Evolutionary conservation across 2,113 vertebrate species (phyloP).

Genomic region (Progne subis): DNA sequence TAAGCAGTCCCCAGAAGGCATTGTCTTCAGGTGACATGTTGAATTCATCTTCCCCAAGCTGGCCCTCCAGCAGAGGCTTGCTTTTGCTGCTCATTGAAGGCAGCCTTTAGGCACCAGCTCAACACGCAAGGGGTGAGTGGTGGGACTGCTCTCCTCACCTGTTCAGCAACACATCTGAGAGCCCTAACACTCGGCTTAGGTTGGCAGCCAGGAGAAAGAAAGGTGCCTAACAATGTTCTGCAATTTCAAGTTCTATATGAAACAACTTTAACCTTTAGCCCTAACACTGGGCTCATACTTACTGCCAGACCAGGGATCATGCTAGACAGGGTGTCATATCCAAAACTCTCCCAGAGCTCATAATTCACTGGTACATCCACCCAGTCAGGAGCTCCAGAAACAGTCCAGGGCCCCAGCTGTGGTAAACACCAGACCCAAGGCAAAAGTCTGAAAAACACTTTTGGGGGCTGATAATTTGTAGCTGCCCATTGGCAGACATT

Average conservation of each 20-base stretch:
- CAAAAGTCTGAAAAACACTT: neutral
- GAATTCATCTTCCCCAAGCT: neutral
- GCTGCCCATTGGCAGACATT: neutral
- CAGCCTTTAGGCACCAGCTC: neutral
- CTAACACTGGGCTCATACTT: neutral
- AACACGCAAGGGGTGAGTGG: accelerated
- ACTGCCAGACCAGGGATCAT: neutral
- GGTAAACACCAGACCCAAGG: neutral
- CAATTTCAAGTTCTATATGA: neutral
- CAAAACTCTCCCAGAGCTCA: neutral
- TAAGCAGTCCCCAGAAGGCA: neutral
- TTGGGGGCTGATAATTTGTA: accelerated
- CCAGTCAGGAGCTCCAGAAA: neutral
- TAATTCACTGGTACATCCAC: neutral
- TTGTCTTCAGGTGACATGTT: neutral
- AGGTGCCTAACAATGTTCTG: neutral
- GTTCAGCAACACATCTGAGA: neutral
- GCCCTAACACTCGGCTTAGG: neutral
- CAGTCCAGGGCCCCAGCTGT: neutral
- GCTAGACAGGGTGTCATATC: accelerated
- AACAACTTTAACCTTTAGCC: neutral
- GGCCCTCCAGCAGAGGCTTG: neutral
- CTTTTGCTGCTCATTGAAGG: accelerated
- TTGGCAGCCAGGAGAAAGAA: neutral
- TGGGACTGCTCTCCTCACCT: neutral